Percentiles rank a stretch among this genome's conserved stretches.
These are phyloP conservation scores for Decapterus maruadsi DNA, from an alignment of 2,797 vertebrate species.

Conservation along the genomic window DNA sequence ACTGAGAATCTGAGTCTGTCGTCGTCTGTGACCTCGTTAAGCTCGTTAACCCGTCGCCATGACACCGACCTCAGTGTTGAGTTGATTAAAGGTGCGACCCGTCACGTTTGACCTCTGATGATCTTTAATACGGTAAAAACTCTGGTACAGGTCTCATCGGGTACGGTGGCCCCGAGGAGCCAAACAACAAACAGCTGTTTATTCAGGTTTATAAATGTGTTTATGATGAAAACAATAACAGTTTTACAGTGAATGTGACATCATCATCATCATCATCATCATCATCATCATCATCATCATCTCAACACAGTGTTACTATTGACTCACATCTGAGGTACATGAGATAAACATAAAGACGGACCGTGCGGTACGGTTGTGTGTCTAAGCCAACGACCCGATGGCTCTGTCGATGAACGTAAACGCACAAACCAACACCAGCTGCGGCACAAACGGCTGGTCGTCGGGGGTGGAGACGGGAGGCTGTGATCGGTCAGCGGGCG, in stretches of 20 bases:
- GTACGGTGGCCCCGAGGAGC: not conserved
- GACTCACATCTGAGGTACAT: not conserved
- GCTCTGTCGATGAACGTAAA: constrained; percentile 18
- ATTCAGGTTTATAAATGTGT: too few relatives aligned
- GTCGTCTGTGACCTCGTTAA: too few relatives aligned
- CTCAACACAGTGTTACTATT: not conserved
- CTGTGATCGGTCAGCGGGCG: not conserved
- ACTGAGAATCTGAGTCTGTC: too few relatives aligned
- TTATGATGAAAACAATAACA: too few relatives aligned
- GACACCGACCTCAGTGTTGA: too few relatives aligned
- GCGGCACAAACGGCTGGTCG: not conserved
- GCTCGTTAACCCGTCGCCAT: too few relatives aligned
- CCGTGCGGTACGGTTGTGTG: too few relatives aligned
- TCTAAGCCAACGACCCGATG: not conserved
- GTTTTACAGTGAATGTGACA: not conserved
- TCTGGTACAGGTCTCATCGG: too few relatives aligned
- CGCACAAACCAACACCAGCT: constrained; percentile 31
- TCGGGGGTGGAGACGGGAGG: not conserved
- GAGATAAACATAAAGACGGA: not conserved
- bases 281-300: too few relatives aligned
- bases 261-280: too few relatives aligned
- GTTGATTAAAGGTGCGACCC: too few relatives aligned
- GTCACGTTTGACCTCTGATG: too few relatives aligned
- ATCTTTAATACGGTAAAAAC: not conserved
- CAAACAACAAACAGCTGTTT: not conserved